Percentiles rank a stretch among this genome's conserved stretches.
phyloP scores from a whole-genome alignment of 2,797 vertebrate species.

The Salarias fasciatus region DNA sequence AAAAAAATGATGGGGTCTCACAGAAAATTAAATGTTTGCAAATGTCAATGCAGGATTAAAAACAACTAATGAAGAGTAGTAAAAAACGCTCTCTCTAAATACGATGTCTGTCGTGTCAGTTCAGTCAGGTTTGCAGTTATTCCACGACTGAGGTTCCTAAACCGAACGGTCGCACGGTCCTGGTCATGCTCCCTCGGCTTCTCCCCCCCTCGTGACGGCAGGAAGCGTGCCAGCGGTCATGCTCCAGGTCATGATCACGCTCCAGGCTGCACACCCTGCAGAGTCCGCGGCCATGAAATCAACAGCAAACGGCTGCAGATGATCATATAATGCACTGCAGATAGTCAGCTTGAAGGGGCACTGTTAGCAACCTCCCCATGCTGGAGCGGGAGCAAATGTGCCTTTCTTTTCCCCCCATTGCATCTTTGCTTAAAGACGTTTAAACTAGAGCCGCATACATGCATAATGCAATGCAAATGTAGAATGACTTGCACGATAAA shows the following conservation, averaged over 20 bases:
- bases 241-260: conserved; percentile 19
- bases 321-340: not conserved
- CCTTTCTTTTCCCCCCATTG: not conserved
- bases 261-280: conserved; percentile 16
- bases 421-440: no score
- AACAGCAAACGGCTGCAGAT: not conserved
- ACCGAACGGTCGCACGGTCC: conserved; percentile 8
- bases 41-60: conserved; percentile 3
- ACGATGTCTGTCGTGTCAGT: not conserved
- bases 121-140: conserved; percentile 4
- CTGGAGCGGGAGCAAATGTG: conserved; percentile 1
- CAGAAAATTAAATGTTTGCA: no score
- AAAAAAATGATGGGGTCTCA: no score
- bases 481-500: no score
- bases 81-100: conserved; percentile 2
- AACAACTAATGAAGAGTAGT: not conserved
- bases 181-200: conserved; percentile 6
- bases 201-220: not conserved
- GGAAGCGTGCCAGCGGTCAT: conserved; percentile 15
- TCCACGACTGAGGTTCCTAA: not conserved
- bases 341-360: not conserved
- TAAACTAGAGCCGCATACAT: no score
- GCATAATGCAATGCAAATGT: no score
- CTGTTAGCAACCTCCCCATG: not conserved
- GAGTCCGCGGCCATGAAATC: conserved; percentile 4